These are phyloP conservation scores for Ypsolopha sequella DNA, from an alignment of 2,888 invertebrate genomes.

Conservation along the genomic window DNA sequence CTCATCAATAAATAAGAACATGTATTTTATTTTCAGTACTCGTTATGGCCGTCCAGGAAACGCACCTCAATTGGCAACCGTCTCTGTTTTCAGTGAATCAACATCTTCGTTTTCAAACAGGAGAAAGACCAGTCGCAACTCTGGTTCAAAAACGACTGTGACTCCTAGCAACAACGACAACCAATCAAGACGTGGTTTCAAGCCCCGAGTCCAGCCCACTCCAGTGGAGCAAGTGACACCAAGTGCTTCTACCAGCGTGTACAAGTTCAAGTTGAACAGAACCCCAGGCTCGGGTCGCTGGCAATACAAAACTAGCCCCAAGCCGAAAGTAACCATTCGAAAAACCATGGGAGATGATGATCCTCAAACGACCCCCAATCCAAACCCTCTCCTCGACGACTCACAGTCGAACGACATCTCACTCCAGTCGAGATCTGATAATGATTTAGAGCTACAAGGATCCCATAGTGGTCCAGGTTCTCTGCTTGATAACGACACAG, in stretches of 20 bases:
- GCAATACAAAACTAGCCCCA: constrained; percentile 92
- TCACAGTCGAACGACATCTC: constrained; percentile 65
- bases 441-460: constrained; percentile 81
- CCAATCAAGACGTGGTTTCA: constrained; percentile 74
- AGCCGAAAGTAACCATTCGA: constrained; percentile 85
- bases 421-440: constrained; percentile 69
- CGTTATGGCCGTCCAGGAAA: constrained; percentile 53
- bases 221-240: constrained; percentile 65
- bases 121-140: constrained; percentile 60
- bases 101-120: constrained; percentile 64
- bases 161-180: constrained; percentile 51
- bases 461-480: constrained; percentile 73
- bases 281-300: constrained; percentile 88
- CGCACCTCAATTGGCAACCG: constrained; percentile 72
- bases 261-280: constrained; percentile 86
- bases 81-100: constrained; percentile 76
- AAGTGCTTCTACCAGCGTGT: constrained; percentile 72
- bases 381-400: constrained; percentile 53
- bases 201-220: constrained; percentile 74
- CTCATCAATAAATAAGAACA: no score
- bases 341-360: constrained; percentile 74
- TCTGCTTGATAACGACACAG: constrained; percentile 72
- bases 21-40: constrained; percentile 51
- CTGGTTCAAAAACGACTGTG: constrained; percentile 50
- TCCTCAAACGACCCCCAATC: constrained; percentile 53